Evolutionary conservation across 2,888 invertebrate species (phyloP), one percentile per base, ranked within the genome.

Genomic region (Aspidiotus rigidus): DNA sequence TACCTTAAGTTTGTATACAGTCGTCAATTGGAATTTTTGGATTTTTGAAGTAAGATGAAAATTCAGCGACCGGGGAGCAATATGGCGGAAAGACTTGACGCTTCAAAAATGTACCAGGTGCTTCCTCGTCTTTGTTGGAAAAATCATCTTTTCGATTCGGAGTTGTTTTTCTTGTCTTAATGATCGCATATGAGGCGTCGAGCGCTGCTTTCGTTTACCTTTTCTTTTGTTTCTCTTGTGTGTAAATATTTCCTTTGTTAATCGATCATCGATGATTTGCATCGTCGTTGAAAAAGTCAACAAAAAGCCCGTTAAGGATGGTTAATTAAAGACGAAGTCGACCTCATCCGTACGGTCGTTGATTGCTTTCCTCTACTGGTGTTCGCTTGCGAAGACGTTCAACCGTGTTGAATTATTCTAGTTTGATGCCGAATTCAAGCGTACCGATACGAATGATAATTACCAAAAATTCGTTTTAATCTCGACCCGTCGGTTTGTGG

Each of bases 291-390:
- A 55, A 13, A 9, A 17, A 17, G n/a, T 15, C 15, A 55, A 55
- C 15, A n/a, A 17, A 55, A n/a, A 16, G 56, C 17, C 56, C 56
- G 56, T 55, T 55, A 55, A 55, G 56, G 56, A 55, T 55, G 56
- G 56, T 55, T 55, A 55, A 55, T 55, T 55, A 55, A 55, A 55
- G 56, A 55, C n/a, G 13, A 55, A 55, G 56, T 55, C 56, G 56
- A 55, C 56, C 56, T 55, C 56, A 55, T 13, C 56, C 56, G 56
- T 55, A 16, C 56, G 10, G 56, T 55, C 56, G 10, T 55, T 55
- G 56, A 55, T 55, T 55, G 56, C 17, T 17, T 9, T 13, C 56
- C 9, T n/a, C n/a, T 55, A 15, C 10, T 16, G 3, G 15, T 55
- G 9, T 8, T 55, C 17, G 15, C 56, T 55, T 9, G 17, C 53